A percentile compares a stretch with the other conserved stretches of the same genome.
Evolutionary conservation across 2,113 vertebrate genomes (phyloP).

Genomic region (Speoplatyrhinus poulsoni): DNA sequence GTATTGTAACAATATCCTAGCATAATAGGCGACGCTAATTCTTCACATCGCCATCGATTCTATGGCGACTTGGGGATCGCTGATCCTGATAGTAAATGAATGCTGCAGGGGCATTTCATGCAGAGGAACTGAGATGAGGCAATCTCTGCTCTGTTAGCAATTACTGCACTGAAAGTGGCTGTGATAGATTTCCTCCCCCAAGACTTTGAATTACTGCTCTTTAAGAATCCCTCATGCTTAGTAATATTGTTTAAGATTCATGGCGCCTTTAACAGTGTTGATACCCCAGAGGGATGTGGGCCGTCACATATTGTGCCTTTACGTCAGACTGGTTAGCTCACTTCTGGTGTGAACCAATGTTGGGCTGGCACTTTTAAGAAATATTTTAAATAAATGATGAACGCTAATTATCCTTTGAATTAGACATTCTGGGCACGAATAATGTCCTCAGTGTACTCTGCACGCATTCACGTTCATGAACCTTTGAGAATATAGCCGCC

Average conservation of each 20-base stretch:
- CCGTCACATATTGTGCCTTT: constrained; percentile 14
- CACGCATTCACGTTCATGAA: neutral
- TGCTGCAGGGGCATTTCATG: neutral
- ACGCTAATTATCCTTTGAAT: constrained; percentile 15
- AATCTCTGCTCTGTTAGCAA: neutral
- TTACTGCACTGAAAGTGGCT: constrained; percentile 7
- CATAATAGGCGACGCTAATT: constrained; percentile 30
- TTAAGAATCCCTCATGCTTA: constrained; percentile 36
- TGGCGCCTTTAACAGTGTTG: constrained; percentile 46
- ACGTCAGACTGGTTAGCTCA: constrained; percentile 32
- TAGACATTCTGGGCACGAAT: neutral
- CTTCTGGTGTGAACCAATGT: constrained; percentile 32
- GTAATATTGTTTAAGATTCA: constrained; percentile 49
- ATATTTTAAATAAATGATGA: constrained; percentile 40
- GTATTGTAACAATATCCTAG: constrained; percentile 30
- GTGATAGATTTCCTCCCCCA: constrained; percentile 26
- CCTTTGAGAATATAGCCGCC: too few relatives aligned
- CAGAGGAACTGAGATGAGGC: neutral
- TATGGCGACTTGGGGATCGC: neutral
- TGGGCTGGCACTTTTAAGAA: constrained; percentile 33
- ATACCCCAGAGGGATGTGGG: constrained; percentile 34
- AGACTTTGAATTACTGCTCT: constrained; percentile 29
- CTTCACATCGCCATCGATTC: constrained; percentile 25
- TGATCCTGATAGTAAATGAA: neutral
- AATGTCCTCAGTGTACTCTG: neutral